Evolutionary conservation across 2,888 invertebrate genomes (phyloP).

Genomic region (Drosophila mimetica): DNA sequence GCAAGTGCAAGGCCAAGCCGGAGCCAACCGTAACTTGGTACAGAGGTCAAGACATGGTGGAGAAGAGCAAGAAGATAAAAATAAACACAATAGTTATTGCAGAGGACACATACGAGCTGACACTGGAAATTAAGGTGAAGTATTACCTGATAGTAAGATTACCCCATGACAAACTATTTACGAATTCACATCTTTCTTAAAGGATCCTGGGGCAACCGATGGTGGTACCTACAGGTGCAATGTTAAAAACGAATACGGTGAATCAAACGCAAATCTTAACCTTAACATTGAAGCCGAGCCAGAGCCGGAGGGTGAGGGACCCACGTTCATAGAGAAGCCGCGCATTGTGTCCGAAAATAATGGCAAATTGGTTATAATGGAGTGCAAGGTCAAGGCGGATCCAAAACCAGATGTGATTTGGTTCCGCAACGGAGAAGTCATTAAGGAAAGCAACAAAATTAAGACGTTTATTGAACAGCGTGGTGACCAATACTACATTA

Average conservation of each 20-base stretch:
- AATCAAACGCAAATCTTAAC: slow-evolving; percentile 98
- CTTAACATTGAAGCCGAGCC: slow-evolving; percentile 98
- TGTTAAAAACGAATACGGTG: slow-evolving; percentile 97
- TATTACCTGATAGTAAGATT: neutral
- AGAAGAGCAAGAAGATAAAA: slow-evolving; percentile 93
- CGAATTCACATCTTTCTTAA: slow-evolving; percentile 19
- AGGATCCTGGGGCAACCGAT: slow-evolving; percentile 93
- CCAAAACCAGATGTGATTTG: slow-evolving; percentile 93
- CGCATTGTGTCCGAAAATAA: slow-evolving; percentile 93
- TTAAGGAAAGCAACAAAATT: slow-evolving; percentile 92
- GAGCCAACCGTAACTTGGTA: slow-evolving; percentile 98
- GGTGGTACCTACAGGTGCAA: slow-evolving; percentile 96
- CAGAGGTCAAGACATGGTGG: slow-evolving; percentile 93
- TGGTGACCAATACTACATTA: slow-evolving; percentile 93
- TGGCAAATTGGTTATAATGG: slow-evolving; percentile 94
- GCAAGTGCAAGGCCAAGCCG: slow-evolving; percentile 97
- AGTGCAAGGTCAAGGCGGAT: slow-evolving; percentile 93
- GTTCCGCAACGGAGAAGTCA: slow-evolving; percentile 91
- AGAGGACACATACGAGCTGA: slow-evolving; percentile 94
- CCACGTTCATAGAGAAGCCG: slow-evolving; percentile 96
- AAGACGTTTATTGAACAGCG: slow-evolving; percentile 91
- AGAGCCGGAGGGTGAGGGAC: slow-evolving; percentile 96
- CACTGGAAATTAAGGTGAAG: slow-evolving; percentile 89
- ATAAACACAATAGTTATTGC: slow-evolving; percentile 91
- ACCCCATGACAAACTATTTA: neutral